phyloP scores from a whole-genome alignment of 2,888 invertebrate genomes.

The Pammene aurita region DNA sequence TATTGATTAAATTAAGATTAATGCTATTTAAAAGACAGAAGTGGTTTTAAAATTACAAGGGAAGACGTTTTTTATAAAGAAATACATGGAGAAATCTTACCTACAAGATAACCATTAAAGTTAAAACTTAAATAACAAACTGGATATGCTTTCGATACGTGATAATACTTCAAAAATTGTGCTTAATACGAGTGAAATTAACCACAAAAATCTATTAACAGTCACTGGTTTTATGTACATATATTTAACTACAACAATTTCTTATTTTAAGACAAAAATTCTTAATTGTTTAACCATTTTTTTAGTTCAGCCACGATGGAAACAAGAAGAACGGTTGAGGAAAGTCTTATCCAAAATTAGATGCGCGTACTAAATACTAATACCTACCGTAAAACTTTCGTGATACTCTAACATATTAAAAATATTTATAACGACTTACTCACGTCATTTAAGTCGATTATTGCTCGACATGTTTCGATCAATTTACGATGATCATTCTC shows the following conservation, averaged over 20 bases:
- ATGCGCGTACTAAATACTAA: neutral
- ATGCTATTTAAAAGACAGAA: constrained; percentile 42
- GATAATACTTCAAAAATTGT: constrained; percentile 63
- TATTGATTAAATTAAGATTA: constrained; percentile 15
- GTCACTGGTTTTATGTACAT: constrained; percentile 17
- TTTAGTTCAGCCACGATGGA: neutral
- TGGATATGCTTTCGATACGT: constrained; percentile 56
- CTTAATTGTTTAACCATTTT: neutral
- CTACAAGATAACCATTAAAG: constrained; percentile 46
- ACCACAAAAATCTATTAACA: constrained; percentile 10
- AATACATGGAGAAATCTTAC: constrained; percentile 46
- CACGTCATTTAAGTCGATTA: too few species aligned
- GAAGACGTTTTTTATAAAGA: constrained; percentile 49
- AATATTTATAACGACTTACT: too few species aligned
- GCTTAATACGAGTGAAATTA: constrained; percentile 46
- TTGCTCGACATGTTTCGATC: too few species aligned
- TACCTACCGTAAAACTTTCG: too few species aligned
- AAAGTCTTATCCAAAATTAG: neutral
- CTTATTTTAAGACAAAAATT: constrained; percentile 6
- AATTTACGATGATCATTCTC: too few species aligned
- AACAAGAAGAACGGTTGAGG: constrained; percentile 15
- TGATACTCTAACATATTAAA: too few species aligned
- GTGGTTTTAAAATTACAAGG: constrained; percentile 44
- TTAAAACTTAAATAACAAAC: constrained; percentile 24
- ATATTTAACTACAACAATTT: constrained; percentile 11